These are phyloP conservation scores for Clarias batrachus DNA, from an alignment of 2,113 vertebrate species.

Conservation along the genomic window DNA sequence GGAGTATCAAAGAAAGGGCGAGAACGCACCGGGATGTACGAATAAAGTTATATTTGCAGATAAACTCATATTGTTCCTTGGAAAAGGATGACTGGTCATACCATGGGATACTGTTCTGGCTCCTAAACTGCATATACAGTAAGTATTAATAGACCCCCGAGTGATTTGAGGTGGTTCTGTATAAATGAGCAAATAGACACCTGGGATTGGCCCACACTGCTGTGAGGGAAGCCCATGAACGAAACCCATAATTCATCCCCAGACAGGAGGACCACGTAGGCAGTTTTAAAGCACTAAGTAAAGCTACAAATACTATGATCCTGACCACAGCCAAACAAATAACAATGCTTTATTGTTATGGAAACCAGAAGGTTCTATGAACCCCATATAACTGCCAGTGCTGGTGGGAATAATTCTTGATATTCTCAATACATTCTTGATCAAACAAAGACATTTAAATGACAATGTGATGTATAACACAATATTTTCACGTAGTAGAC, in stretches of 20 bases:
- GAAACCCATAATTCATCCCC: not conserved
- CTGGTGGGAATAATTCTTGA: not conserved
- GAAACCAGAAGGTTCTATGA: not conserved
- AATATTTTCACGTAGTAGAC: not conserved
- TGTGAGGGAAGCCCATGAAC: not conserved
- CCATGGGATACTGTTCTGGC: not conserved
- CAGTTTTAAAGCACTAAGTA: not conserved
- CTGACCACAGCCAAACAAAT: not conserved
- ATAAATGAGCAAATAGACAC: not conserved
- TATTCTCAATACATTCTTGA: not conserved
- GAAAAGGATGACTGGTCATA: not conserved
- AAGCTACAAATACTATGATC: not conserved
- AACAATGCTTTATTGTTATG: not conserved
- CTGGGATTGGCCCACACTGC: too few species aligned
- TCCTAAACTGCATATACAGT: not conserved
- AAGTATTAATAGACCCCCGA: not conserved
- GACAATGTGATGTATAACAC: not conserved
- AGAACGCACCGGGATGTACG: not conserved
- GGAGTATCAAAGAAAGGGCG: not conserved
- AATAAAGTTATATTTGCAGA: not conserved
- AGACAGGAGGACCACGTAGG: not conserved
- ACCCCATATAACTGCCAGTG: not conserved
- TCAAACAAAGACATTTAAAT: not conserved
- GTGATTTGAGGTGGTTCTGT: not conserved
- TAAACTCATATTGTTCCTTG: not conserved